phyloP scores from a whole-genome alignment of 2,888 invertebrate genomes.

The Linnaemya tessellans region DNA sequence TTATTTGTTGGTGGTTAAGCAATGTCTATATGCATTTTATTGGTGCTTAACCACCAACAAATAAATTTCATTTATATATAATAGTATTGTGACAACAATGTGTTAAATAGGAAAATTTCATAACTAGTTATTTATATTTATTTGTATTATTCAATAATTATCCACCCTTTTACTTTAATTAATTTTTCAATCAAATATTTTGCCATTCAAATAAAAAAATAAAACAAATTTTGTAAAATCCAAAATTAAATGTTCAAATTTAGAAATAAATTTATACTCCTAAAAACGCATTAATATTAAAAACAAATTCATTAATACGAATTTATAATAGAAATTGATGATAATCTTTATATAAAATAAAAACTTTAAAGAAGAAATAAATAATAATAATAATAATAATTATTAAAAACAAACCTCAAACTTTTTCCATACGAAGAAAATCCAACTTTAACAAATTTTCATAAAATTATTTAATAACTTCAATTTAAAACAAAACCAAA shows the following conservation, averaged over 20 bases:
- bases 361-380: constrained; percentile 3
- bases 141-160: neutral
- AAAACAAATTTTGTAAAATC: constrained; percentile 1
- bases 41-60: too few relatives aligned
- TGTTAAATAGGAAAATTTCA: too few relatives aligned
- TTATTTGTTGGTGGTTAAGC: too few relatives aligned
- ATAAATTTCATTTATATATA: too few relatives aligned
- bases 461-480: constrained; percentile 40
- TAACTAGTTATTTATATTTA: too few relatives aligned
- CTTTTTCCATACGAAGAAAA: constrained; percentile 40
- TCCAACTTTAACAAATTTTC: constrained; percentile 52
- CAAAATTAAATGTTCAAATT: constrained; percentile 53
- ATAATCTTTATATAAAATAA: constrained; percentile 61
- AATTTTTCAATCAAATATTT: neutral
- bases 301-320: constrained; percentile 64
- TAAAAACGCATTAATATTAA: constrained; percentile 32
- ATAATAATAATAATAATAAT: constrained; percentile 8
- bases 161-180: neutral
- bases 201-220: neutral
- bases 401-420: constrained; percentile 41
- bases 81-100: too few relatives aligned
- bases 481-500: neutral
- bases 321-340: constrained; percentile 71
- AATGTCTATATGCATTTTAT: too few relatives aligned
- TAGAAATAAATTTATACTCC: constrained; percentile 39